Evolutionary conservation across 2,113 vertebrate species (phyloP).

Genomic region (Mus musculus): GRCm39 chr10:85412501-85413000

Average conservation of each 20-base stretch:
- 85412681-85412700: not conserved
- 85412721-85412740: not conserved
- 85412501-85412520: no score
- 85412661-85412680: no score
- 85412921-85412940: not conserved
- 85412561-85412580: not conserved
- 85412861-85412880: not conserved
- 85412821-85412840: not conserved
- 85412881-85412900: not conserved
- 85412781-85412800: not conserved
- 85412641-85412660: not conserved
- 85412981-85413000: not conserved
- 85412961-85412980: not conserved
- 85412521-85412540: not conserved
- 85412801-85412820: constrained; percentile 14
- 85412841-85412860: not conserved
- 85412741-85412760: not conserved
- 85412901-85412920: not conserved
- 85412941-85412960: not conserved
- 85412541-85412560: not conserved
- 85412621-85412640: not conserved
- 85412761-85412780: constrained; percentile 30
- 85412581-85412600: not conserved
- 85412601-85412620: not conserved
- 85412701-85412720: not conserved